These are phyloP conservation scores for Corythaeola cristata DNA, from an alignment of 2,113 vertebrate genomes.

Conservation along the genomic window DNA sequence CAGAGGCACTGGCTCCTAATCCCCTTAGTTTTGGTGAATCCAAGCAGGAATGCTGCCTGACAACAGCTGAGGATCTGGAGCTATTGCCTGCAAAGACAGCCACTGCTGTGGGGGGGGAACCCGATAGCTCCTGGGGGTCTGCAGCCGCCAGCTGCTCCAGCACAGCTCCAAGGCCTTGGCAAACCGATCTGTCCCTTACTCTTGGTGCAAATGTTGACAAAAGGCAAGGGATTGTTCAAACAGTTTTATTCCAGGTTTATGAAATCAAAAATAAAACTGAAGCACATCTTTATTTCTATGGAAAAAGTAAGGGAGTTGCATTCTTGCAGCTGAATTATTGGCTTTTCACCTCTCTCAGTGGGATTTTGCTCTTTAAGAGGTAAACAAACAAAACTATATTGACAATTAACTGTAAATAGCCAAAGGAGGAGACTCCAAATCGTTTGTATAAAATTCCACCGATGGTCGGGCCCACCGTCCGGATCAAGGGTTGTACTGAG, in stretches of 20 bases:
- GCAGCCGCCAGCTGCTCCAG: neutral
- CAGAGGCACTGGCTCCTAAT: neutral
- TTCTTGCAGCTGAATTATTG: neutral
- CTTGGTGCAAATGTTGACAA: neutral
- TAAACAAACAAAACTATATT: conserved; percentile 77
- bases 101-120: neutral
- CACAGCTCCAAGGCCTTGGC: neutral
- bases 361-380: conserved; percentile 69
- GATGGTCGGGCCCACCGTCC: conserved; percentile 85
- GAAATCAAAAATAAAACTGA: neutral
- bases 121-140: neutral
- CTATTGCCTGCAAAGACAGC: neutral
- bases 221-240: neutral
- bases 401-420: conserved; percentile 80
- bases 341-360: conserved; percentile 23
- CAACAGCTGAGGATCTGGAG: neutral
- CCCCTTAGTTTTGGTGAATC: neutral
- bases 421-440: conserved; percentile 86
- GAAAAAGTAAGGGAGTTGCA: neutral
- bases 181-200: neutral
- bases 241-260: conserved; percentile 38
- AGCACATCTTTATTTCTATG: neutral
- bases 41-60: neutral
- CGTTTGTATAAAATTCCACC: conserved; percentile 86
- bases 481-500: conserved; percentile 83